Base-by-base conservation (phyloP, 2,888 invertebrate species). In the Epirrhoe tristata region DNA sequence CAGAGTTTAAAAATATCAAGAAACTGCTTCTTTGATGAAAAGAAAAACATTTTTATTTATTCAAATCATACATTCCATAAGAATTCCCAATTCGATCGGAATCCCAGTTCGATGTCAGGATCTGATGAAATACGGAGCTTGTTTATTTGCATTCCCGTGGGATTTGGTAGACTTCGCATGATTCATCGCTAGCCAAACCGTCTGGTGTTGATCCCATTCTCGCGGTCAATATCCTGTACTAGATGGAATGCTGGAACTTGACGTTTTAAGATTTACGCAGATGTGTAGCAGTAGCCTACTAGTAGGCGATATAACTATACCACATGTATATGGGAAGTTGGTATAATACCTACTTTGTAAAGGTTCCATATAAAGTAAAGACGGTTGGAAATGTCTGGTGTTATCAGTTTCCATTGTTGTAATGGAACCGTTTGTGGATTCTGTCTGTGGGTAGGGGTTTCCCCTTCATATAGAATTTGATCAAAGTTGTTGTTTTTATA, bases 191-290 rank as follows among this genome's bases (percentile, higher is more conserved):
- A 64, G 58, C 64, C 66, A 63, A 74, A 72, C 70, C 56, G 65
- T 65, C 53, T 57, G 69, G 34, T 70, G 69, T 74, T 65, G 74
- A 71, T 72, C 66, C 72, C 67, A 71, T 64, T 71, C 73, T 60
- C 58, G 61, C 67, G 72, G 71, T 71, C 74, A 71, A 72, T 66
- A 72, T 70, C 71, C 71, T 70, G 56, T 66, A 34, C 31, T 68
- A 63, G 64, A 58, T 63, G 52, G 52, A 55, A 31, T 53, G 32
- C 60, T 63, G 58, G 43, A 51, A 54, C 34, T 52, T 53, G 17
- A 31, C 14, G 16, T 52, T 51, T 34, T 63, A 52, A 17, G 53
- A 43, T 39, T 5, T 7, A 34, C 34, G 6, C 5, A 34, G 34
- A 7, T 6, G 39, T 36, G 24, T n/a, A n/a, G n/a, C n/a, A n/a